Evolutionary conservation across 2,797 vertebrate species (phyloP), one percentile per base, ranked within the genome.

Genomic region (Neomorphus geoffroyi): DNA sequence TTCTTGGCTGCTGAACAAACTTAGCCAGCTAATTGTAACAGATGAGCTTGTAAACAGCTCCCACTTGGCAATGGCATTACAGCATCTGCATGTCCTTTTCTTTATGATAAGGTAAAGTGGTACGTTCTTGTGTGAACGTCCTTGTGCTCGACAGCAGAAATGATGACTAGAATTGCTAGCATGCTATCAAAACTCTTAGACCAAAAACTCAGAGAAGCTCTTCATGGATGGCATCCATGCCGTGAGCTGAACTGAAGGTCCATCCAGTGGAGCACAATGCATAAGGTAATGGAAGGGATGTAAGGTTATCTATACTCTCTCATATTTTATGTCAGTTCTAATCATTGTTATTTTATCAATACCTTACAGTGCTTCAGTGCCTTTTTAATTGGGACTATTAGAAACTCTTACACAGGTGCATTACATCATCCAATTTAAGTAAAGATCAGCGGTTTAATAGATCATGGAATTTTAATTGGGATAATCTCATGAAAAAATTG

Each of bases 21-120:
- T 23, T 35, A 39, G 7, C 9, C 24, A 64, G 11, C 7, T 58
- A 41, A 41, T 53, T 7, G 1, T 74, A 64, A 53, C 24, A 53
- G 18, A 26, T 15, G n/a, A n/a, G n/a, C n/a, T n/a, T 23, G 11
- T 4, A 64, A 64, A 14, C 43, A 35, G 13, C 37, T 79, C 21
- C 33, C 14, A 30, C 37, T 57, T 71, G 56, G 17, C 21, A 66
- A 7, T 13, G 11, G 18, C 0, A 0, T 27, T 54, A 24, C 6
- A 15, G 12, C 32, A 50, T 22, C 17, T 41, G 35, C 8, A 18
- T 10, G 43, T 64, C 58, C 24, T 39, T 80, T 62, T 54, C 27
- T 51, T 54, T 71, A 33, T 15, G 3, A 43, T 60, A 33, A 45
- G 2, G 24, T n/a, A 21, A 66, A 88, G 28, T 1, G 2, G 13